phyloP scores from a whole-genome alignment of 2,113 vertebrate species.

The Mirza zaza region DNA sequence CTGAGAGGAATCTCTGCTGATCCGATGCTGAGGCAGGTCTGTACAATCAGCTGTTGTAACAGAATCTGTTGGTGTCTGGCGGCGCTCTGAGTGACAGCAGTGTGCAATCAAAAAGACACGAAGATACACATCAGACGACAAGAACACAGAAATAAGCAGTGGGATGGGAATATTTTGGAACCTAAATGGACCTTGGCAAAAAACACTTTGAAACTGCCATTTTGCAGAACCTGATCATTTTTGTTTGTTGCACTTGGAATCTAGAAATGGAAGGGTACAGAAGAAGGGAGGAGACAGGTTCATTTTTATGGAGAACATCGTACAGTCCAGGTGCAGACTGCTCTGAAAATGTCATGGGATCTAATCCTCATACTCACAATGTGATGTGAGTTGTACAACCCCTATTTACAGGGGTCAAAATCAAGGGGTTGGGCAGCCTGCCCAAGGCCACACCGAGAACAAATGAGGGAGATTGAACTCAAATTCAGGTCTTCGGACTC shows the following conservation, averaged over 20 bases:
- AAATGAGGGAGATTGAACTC: neutral
- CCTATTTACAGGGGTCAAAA: neutral
- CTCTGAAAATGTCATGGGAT: neutral
- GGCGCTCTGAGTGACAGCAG: constrained; percentile 62
- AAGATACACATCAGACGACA: constrained; percentile 59
- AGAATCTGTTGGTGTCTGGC: constrained; percentile 67
- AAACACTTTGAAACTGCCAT: constrained; percentile 26
- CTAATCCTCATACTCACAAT: neutral
- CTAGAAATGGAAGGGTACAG: neutral
- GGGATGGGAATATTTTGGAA: constrained; percentile 26
- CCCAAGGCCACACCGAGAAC: neutral
- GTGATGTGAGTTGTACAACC: neutral
- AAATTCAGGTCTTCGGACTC: neutral
- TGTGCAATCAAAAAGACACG: constrained; percentile 42
- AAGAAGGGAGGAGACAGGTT: neutral
- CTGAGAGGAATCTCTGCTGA: constrained; percentile 50
- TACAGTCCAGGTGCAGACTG: neutral
- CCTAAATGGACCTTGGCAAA: constrained; percentile 56
- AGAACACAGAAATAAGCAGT: constrained; percentile 42
- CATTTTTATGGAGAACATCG: neutral
- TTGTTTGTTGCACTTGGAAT: neutral
- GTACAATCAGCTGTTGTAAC: constrained; percentile 55
- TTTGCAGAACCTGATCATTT: constrained; percentile 6
- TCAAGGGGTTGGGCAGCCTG: neutral
- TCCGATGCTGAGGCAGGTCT: neutral